Percentiles rank a stretch among this genome's conserved stretches.
phyloP scores from a whole-genome alignment of 2,797 vertebrate species.

The Semaprochilodus insignis region DNA sequence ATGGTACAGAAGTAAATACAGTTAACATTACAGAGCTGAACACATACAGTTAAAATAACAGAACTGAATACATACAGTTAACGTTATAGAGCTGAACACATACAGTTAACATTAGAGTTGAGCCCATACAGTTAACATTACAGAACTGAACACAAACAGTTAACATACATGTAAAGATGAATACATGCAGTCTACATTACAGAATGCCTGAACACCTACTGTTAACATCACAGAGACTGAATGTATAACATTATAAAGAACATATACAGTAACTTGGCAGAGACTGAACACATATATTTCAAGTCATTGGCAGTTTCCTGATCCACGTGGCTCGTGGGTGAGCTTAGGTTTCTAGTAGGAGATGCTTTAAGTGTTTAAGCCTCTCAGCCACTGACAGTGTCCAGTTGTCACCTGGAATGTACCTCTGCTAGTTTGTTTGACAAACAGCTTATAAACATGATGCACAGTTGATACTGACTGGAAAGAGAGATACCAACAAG shows the following conservation, averaged over 20 bases:
- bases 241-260: too few species aligned
- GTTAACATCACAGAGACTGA: too few species aligned
- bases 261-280: too few species aligned
- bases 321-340: not conserved
- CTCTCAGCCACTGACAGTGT: not conserved
- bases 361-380: not conserved
- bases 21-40: constrained; percentile 1
- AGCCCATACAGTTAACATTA: too few species aligned
- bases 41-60: constrained; percentile 2
- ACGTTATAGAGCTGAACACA: not conserved
- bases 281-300: too few species aligned
- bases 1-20: not conserved
- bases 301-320: not conserved
- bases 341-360: not conserved
- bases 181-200: too few species aligned
- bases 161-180: too few species aligned
- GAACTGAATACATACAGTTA: not conserved
- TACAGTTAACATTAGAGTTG: not conserved
- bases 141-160: too few species aligned
- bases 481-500: not conserved
- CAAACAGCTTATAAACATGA: not conserved
- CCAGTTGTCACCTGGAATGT: not conserved
- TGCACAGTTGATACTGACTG: not conserved
- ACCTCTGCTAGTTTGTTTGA: not conserved
- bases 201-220: too few species aligned